phyloP scores from a whole-genome alignment of 2,888 invertebrate genomes.

The Leptogaster cylindrica region DNA sequence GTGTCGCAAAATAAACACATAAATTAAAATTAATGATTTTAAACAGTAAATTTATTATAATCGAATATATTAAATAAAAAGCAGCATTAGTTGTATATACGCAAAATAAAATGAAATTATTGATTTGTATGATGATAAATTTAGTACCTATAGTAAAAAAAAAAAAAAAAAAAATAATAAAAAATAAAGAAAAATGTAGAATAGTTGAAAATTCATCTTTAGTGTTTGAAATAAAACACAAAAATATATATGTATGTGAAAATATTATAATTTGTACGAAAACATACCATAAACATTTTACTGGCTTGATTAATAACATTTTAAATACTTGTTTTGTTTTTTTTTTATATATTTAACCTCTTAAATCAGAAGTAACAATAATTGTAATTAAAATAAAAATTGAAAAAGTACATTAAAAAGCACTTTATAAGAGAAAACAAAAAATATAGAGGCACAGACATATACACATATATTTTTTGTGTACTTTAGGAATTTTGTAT shows the following conservation, averaged over 20 bases:
- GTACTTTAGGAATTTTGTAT: constrained; percentile 36
- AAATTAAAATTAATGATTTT: constrained; percentile 15
- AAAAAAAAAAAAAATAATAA: constrained; percentile 34
- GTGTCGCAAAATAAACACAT: constrained; percentile 16
- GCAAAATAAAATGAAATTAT: too few relatives aligned
- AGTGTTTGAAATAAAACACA: too few relatives aligned
- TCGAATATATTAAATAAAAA: constrained; percentile 12
- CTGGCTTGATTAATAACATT: too few relatives aligned
- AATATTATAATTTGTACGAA: constrained; percentile 17
- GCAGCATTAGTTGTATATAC: not conserved
- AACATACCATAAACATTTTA: too few relatives aligned
- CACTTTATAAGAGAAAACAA: constrained; percentile 4
- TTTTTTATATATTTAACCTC: too few relatives aligned
- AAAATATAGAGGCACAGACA: constrained; percentile 25
- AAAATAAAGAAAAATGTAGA: constrained; percentile 17
- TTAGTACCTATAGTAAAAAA: constrained; percentile 10
- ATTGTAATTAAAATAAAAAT: constrained; percentile 7
- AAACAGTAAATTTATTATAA: constrained; percentile 6
- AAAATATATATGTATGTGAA: too few relatives aligned
- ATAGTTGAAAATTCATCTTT: constrained; percentile 28
- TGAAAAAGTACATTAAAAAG: constrained; percentile 13
- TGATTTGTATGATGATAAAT: too few relatives aligned
- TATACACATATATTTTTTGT: constrained; percentile 40
- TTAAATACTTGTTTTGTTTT: too few relatives aligned
- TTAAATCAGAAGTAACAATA: too few relatives aligned